These are phyloP conservation scores for Acromyrmex echinatior DNA, from an alignment of 1,140 invertebrate species.

Conservation along the genomic window DNA sequence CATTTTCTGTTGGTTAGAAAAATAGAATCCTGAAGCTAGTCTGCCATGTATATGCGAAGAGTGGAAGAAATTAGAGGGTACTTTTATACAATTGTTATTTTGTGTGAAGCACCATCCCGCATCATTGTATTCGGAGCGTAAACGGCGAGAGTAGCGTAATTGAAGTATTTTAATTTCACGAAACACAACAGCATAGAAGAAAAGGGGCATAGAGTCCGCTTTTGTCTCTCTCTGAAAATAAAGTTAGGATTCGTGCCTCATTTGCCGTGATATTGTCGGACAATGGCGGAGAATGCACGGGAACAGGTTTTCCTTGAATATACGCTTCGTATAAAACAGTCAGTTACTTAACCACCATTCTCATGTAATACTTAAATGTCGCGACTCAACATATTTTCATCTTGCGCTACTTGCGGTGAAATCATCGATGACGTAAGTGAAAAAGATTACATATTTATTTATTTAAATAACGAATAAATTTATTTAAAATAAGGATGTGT, in stretches of 20 bases:
- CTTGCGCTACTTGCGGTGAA: slow-evolving; percentile 47
- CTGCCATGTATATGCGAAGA: background rate
- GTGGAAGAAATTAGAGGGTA: slow-evolving; percentile 39
- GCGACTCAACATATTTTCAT: slow-evolving; percentile 54
- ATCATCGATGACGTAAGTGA: slow-evolving; percentile 62
- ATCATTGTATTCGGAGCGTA: slow-evolving; percentile 49
- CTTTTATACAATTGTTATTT: slow-evolving; percentile 51
- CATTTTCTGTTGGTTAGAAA: background rate
- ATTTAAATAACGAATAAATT: background rate
- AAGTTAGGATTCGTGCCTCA: slow-evolving; percentile 61
- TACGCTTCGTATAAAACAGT: slow-evolving; percentile 43
- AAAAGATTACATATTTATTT: background rate
- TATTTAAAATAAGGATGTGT: background rate
- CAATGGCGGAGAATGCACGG: slow-evolving; percentile 39
- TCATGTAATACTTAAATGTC: slow-evolving; percentile 64
- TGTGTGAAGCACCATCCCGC: slow-evolving; percentile 35
- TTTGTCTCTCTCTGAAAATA: slow-evolving; percentile 54
- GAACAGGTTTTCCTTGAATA: slow-evolving; percentile 32
- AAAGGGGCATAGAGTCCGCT: slow-evolving; percentile 24
- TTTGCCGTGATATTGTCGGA: slow-evolving; percentile 51
- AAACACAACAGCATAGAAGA: slow-evolving; percentile 42
- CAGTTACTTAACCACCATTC: slow-evolving; percentile 60
- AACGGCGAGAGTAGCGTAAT: slow-evolving; percentile 59
- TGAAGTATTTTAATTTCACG: slow-evolving; percentile 63
- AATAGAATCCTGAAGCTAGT: slow-evolving; percentile 26